These are phyloP conservation scores for Ligdia adustata DNA, from an alignment of 2,888 invertebrate species.

Conservation along the genomic window DNA sequence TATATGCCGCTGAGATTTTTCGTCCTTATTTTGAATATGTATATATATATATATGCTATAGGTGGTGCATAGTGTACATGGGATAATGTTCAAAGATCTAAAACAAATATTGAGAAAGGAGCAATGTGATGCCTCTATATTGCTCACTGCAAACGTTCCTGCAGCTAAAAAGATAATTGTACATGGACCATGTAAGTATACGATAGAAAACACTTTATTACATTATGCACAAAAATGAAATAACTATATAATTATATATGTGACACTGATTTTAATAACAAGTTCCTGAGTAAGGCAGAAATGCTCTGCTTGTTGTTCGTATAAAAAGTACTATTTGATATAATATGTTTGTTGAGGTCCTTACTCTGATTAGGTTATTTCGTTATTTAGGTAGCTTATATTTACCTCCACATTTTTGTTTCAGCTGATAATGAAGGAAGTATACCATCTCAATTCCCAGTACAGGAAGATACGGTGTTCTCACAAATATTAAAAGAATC, in stretches of 20 bases:
- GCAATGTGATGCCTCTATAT: constrained; percentile 98
- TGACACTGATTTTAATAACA: too few species aligned
- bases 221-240: too few species aligned
- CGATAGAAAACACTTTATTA: neutral
- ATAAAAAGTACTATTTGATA: too few species aligned
- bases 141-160: constrained; percentile 99
- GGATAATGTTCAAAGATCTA: constrained; percentile 99
- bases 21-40: too few species aligned
- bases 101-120: constrained; percentile 99
- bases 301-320: too few species aligned
- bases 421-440: constrained; percentile 94
- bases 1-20: too few species aligned
- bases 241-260: too few species aligned
- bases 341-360: too few species aligned
- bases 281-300: too few species aligned
- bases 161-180: constrained; percentile 99
- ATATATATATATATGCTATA: constrained; percentile 66
- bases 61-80: constrained; percentile 99
- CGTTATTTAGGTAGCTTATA: too few species aligned
- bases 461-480: constrained; percentile 99
- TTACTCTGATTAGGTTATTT: too few species aligned
- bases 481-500: constrained; percentile 97
- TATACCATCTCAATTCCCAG: constrained; percentile 99
- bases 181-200: constrained; percentile 88
- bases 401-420: constrained; percentile 27